phyloP scores from a whole-genome alignment of 2,888 invertebrate species.

The Allacma fusca region DNA sequence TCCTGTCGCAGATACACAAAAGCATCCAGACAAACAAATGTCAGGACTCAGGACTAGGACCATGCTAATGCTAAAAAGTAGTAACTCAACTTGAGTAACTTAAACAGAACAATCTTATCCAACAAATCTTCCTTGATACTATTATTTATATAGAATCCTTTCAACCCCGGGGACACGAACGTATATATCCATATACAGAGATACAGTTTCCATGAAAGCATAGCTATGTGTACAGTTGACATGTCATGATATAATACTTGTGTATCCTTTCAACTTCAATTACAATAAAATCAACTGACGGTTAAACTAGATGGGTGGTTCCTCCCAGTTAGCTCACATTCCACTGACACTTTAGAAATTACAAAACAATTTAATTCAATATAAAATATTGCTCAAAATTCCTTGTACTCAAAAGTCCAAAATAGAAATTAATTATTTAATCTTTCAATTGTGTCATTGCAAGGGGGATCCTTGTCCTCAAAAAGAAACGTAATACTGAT shows the following conservation, averaged over 20 bases:
- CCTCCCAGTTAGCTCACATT: constrained; percentile 26
- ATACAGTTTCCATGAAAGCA: too few relatives aligned
- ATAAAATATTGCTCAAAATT: constrained; percentile 24
- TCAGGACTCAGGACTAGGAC: too few relatives aligned
- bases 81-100: neutral
- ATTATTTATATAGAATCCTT: too few relatives aligned
- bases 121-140: neutral
- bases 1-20: too few relatives aligned
- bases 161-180: too few relatives aligned
- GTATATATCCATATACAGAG: too few relatives aligned
- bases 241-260: too few relatives aligned
- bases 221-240: too few relatives aligned
- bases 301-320: constrained; percentile 14
- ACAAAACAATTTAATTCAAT: constrained; percentile 6
- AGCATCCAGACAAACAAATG: too few relatives aligned
- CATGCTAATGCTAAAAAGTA: neutral
- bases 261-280: constrained; percentile 1
- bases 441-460: neutral
- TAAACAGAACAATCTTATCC: neutral
- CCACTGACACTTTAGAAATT: neutral
- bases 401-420: constrained; percentile 14
- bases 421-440: constrained; percentile 27
- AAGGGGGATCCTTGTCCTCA: too few relatives aligned
- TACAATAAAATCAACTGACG: neutral
- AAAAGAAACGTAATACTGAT: too few relatives aligned